Percentiles rank a stretch among this genome's conserved stretches.
phyloP scores from a whole-genome alignment of 2,113 vertebrate genomes.

The Semnornis frantzii region DNA sequence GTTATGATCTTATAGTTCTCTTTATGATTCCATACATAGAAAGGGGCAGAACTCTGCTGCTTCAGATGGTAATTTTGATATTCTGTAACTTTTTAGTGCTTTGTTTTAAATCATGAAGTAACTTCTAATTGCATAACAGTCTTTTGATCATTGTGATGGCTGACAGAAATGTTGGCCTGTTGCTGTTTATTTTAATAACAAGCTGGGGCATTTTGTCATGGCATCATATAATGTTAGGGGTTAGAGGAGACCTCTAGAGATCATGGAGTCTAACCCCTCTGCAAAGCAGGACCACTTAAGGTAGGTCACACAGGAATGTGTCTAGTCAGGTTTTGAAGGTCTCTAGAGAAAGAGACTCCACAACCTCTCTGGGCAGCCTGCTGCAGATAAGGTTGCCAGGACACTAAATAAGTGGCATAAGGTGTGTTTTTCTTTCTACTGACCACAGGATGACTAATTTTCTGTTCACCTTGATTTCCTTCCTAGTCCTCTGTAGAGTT shows the following conservation, averaged over 20 bases:
- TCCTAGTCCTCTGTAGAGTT: not conserved
- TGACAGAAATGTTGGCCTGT: not conserved
- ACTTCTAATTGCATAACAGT: not conserved
- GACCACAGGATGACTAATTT: not conserved
- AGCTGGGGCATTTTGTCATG: not conserved
- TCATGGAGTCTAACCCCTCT: no score
- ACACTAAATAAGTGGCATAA: not conserved
- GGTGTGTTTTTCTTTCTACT: not conserved
- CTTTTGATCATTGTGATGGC: not conserved
- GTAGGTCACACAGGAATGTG: no score
- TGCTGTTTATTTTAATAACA: not conserved
- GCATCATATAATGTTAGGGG: no score
- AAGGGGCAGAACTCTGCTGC: not conserved
- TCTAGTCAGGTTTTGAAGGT: no score
- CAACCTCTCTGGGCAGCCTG: no score
- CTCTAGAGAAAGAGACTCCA: no score
- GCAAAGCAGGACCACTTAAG: no score
- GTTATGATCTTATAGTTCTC: fast-evolving
- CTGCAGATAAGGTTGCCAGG: not conserved
- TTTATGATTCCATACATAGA: not conserved
- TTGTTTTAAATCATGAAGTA: not conserved
- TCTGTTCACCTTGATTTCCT: not conserved
- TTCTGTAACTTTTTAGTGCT: not conserved
- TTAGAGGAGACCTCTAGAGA: no score
- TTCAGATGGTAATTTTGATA: not conserved